A percentile compares a stretch with the other conserved stretches of the same genome.
These are phyloP conservation scores for Lycaon pictus DNA, from an alignment of 2,113 vertebrate genomes.

Conservation along the genomic window DNA sequence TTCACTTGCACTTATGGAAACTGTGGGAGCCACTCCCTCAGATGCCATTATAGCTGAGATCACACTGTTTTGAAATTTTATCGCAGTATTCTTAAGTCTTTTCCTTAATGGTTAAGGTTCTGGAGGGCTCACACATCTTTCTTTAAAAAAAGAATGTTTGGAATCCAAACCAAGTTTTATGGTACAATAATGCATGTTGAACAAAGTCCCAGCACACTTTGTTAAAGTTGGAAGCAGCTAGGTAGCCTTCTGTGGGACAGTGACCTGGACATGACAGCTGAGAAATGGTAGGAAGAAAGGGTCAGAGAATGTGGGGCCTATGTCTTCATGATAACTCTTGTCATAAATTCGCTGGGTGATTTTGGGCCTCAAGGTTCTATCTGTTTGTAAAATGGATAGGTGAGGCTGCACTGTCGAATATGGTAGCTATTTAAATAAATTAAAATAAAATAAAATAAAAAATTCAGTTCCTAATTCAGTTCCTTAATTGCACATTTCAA, in stretches of 20 bases:
- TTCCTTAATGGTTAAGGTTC: not conserved
- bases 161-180: not conserved
- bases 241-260: not conserved
- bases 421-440: not conserved
- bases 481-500: not conserved
- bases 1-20: conserved; percentile 10
- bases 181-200: not conserved
- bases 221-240: not conserved
- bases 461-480: not conserved
- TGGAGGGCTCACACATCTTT: not conserved
- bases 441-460: not conserved
- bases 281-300: not conserved
- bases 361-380: not conserved
- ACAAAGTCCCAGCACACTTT: not conserved
- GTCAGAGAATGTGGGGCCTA: not conserved
- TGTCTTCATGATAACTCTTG: not conserved
- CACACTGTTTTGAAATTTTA: not conserved
- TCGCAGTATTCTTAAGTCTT: not conserved
- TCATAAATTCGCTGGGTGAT: not conserved
- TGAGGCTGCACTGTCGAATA: not conserved
- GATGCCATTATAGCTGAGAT: not conserved
- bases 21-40: not conserved
- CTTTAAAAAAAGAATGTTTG: not conserved
- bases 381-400: not conserved
- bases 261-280: not conserved